A percentile compares a stretch with the other conserved stretches of the same genome.
Evolutionary conservation across 1,140 invertebrate genomes (phyloP).

Genomic region (Listronotus oregonensis): DNA sequence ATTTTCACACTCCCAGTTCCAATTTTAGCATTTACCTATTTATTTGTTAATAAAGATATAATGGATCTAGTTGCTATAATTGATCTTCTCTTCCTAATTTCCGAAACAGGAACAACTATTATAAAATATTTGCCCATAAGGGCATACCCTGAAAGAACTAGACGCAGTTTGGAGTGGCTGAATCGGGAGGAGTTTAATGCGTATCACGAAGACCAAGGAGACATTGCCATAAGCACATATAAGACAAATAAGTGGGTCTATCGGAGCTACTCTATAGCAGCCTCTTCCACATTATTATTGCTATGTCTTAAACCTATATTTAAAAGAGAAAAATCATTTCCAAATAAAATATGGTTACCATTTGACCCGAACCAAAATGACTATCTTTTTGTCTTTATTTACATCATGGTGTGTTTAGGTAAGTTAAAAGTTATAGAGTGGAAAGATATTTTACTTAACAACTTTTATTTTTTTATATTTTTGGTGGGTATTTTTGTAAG

Average conservation of each 20-base stretch:
- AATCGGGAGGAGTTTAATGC: background rate
- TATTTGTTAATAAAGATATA: background rate
- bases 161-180: background rate
- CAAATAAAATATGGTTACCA: background rate
- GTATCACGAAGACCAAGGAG: background rate
- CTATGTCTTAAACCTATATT: background rate
- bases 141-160: background rate
- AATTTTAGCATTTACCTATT: background rate
- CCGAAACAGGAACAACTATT: slow-evolving; percentile 2
- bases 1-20: background rate
- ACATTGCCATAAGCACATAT: background rate
- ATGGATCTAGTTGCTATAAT: background rate
- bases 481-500: no score
- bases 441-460: no score
- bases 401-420: background rate
- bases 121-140: background rate
- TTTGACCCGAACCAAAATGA: background rate
- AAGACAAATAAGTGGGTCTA: background rate
- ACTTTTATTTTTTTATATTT: no score
- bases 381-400: background rate
- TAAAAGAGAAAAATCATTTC: background rate
- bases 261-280: background rate
- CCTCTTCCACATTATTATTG: background rate
- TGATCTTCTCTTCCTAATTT: background rate
- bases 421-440: no score